Percentiles rank a stretch among this genome's conserved stretches.
phyloP scores from a whole-genome alignment of 2,888 invertebrate genomes.

The Ceratothoa steindachneri region DNA sequence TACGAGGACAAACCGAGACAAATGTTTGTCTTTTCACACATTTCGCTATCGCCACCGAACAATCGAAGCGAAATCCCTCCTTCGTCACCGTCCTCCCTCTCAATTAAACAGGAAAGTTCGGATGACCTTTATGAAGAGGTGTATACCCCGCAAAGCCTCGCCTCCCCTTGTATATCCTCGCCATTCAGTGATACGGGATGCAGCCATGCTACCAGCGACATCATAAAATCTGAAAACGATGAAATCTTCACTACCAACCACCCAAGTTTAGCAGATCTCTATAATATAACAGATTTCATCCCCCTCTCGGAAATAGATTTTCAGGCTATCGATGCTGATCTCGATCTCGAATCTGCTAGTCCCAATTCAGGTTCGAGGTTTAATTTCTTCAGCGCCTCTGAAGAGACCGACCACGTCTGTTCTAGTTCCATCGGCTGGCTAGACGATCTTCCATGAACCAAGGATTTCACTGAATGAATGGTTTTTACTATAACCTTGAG shows the following conservation, averaged over 20 bases:
- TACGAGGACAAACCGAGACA: slow-evolving; percentile 26
- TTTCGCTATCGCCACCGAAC: not conserved
- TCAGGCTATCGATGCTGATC: slow-evolving; percentile 38
- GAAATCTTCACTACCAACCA: slow-evolving; percentile 12
- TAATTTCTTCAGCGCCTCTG: not conserved
- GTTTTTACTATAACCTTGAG: not conserved
- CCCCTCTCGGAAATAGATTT: slow-evolving; percentile 42
- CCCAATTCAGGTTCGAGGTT: slow-evolving; percentile 35
- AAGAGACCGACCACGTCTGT: not conserved
- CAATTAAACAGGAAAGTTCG: slow-evolving; percentile 33
- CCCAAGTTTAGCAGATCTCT: slow-evolving; percentile 38
- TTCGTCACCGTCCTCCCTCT: not conserved
- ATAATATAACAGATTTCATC: slow-evolving; percentile 46
- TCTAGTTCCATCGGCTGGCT: not conserved
- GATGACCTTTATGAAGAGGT: slow-evolving; percentile 36
- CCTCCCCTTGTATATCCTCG: slow-evolving; percentile 33
- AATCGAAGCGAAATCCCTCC: not conserved
- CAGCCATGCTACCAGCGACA: not conserved
- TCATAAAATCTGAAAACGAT: not conserved
- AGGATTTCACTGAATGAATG: not conserved
- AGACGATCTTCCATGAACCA: not conserved
- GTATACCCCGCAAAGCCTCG: slow-evolving; percentile 38
- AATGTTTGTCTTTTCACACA: not conserved
- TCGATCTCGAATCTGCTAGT: slow-evolving; percentile 43
- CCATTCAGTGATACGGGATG: slow-evolving; percentile 16